Conservation (phyloP, 2,888 invertebrate species). For the Catocala fraxini region DNA sequence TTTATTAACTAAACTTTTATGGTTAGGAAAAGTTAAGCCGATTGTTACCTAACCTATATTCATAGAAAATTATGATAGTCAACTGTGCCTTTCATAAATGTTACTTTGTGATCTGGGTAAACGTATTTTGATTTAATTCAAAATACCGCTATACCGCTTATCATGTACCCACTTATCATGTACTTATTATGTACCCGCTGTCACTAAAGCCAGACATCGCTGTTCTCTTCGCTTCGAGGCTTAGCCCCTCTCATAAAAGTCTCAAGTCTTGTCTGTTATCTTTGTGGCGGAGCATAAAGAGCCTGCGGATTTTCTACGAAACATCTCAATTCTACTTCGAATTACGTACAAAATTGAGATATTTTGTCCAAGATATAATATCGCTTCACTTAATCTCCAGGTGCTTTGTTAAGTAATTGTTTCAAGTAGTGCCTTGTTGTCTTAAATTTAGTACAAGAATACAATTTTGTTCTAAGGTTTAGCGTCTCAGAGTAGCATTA, state of each 20-base stretch:
- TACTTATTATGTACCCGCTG: too few relatives aligned
- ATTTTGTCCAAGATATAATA: conserved; percentile 19
- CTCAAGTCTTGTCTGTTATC: conserved; percentile 38
- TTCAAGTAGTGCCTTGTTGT: neutral
- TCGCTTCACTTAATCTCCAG: conserved; percentile 19
- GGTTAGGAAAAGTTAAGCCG: too few relatives aligned
- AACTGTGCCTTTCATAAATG: too few relatives aligned
- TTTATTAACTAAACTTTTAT: too few relatives aligned
- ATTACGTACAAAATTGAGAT: conserved; percentile 13
- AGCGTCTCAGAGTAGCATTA: neutral
- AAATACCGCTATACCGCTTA: too few relatives aligned
- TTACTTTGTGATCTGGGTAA: too few relatives aligned
- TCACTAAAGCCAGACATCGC: neutral
- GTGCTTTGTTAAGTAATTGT: conserved; percentile 18
- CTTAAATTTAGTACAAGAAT: neutral
- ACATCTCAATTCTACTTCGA: conserved; percentile 25
- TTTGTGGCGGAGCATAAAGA: conserved; percentile 38
- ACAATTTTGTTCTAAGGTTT: neutral
- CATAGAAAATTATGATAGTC: too few relatives aligned
- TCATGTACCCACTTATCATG: too few relatives aligned
- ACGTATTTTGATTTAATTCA: too few relatives aligned
- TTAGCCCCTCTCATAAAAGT: conserved; percentile 43
- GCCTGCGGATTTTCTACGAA: conserved; percentile 20
- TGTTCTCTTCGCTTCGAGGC: conserved; percentile 25
- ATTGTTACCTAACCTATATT: too few relatives aligned